Evolutionary conservation across 2,113 vertebrate genomes (phyloP).

Genomic region (Cebus imitator): DNA sequence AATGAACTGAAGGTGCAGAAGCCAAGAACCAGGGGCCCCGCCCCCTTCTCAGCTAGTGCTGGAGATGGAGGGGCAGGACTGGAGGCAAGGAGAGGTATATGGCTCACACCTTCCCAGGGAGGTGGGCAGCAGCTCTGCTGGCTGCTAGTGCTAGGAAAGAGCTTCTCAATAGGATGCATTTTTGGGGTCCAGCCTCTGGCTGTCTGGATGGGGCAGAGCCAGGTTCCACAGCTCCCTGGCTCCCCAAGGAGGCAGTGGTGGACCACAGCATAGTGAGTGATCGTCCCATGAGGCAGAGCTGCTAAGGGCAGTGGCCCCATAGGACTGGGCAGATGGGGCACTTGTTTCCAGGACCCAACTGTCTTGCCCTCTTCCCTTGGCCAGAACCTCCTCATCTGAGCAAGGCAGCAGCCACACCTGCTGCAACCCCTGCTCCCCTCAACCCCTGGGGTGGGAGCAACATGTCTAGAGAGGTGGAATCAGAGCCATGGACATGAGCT

Average conservation of each 20-base stretch:
- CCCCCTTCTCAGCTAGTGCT: constrained; percentile 19
- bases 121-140: not conserved
- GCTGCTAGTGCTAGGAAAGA: not conserved
- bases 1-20: not conserved
- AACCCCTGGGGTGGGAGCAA: not conserved
- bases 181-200: not conserved
- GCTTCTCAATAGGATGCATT: not conserved
- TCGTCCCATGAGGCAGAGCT: not conserved
- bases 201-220: not conserved
- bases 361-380: not conserved
- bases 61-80: not conserved
- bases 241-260: not conserved
- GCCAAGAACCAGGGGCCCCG: not conserved
- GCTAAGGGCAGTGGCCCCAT: not conserved
- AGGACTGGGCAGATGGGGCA: not conserved
- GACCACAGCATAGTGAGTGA: not conserved
- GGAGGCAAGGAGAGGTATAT: not conserved
- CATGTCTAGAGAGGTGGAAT: not conserved
- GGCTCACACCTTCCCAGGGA: not conserved
- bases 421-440: too few species aligned
- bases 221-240: not conserved
- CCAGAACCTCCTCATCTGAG: not conserved
- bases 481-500: not conserved
- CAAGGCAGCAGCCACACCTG: not conserved
- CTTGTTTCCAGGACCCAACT: not conserved